Conservation (phyloP, 64 coral and sea anemone species). For the Acropora yongei region DNA sequence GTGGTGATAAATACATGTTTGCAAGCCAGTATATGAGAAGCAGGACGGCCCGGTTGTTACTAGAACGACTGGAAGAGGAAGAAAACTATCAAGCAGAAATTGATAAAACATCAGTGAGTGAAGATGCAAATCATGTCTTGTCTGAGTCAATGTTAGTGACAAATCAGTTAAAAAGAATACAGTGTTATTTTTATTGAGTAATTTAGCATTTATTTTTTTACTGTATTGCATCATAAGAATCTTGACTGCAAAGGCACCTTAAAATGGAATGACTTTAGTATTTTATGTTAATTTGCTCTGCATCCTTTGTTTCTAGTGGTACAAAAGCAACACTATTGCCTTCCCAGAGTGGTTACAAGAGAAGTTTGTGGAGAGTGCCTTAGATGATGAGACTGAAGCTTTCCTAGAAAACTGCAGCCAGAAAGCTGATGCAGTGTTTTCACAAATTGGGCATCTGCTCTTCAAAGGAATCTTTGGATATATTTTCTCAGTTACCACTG, state of each 20-base stretch:
- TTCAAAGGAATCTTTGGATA: slow-evolving; percentile 79
- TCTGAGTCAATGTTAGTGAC: no score
- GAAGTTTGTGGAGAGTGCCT: slow-evolving; percentile 88
- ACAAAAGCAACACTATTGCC: slow-evolving; percentile 39
- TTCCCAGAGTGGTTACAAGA: slow-evolving; percentile 45
- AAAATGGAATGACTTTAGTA: no score
- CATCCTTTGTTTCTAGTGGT: slow-evolving; percentile 79
- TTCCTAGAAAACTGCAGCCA: slow-evolving; percentile 82
- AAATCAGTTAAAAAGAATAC: no score
- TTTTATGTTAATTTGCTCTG: neutral
- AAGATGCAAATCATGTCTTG: neutral
- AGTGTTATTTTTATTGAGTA: no score
- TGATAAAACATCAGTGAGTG: slow-evolving; percentile 72
- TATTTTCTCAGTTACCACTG: slow-evolving; percentile 89
- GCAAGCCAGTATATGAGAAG: slow-evolving; percentile 79
- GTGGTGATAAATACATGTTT: slow-evolving; percentile 75
- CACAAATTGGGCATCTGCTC: slow-evolving; percentile 78
- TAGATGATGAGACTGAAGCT: slow-evolving; percentile 77
- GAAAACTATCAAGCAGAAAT: slow-evolving; percentile 64
- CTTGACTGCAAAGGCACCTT: no score
- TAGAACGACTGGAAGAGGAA: slow-evolving; percentile 76
- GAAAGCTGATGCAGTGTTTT: slow-evolving; percentile 92
- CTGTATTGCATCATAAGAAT: neutral
- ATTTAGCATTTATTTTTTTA: neutral
- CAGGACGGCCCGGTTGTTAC: slow-evolving; percentile 77